These are phyloP conservation scores for Leptinotarsa tumamoca DNA, from an alignment of 2,888 invertebrate species.

Conservation along the genomic window DNA sequence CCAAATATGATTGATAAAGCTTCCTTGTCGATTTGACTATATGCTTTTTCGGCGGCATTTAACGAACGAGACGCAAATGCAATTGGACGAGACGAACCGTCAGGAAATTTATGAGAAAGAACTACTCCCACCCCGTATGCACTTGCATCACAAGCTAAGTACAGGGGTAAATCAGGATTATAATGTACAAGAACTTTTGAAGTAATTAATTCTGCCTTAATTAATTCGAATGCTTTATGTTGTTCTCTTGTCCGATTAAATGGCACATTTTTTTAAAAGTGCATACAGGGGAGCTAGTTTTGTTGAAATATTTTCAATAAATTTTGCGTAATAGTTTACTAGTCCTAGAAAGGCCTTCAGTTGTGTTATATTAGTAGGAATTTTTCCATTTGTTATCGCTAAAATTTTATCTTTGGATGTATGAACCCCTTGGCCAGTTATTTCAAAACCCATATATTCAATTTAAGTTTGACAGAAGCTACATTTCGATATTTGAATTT, in stretches of 20 bases:
- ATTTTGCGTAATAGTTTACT: constrained; percentile 45
- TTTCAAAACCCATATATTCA: too few species aligned
- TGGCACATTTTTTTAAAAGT: constrained; percentile 20
- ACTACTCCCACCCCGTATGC: background rate
- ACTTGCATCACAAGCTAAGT: too few species aligned
- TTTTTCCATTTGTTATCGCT: too few species aligned
- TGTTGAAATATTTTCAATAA: constrained; percentile 36
- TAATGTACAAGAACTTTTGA: too few species aligned
- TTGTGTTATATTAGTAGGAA: too few species aligned
- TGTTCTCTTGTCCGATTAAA: constrained; percentile 14
- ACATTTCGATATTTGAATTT: too few species aligned
- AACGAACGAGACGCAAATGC: constrained; percentile 21
- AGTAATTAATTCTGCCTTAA: constrained; percentile 13
- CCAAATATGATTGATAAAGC: constrained; percentile 24
- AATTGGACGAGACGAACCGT: constrained; percentile 18
- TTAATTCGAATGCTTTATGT: constrained; percentile 11
- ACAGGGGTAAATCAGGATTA: too few species aligned
- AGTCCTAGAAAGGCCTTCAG: constrained; percentile 31
- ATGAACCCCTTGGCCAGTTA: too few species aligned
- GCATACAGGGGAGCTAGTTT: too few species aligned
- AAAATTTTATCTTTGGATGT: too few species aligned
- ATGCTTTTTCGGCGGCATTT: constrained; percentile 12
- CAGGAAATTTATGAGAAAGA: constrained; percentile 14
- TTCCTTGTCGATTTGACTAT: constrained; percentile 27
- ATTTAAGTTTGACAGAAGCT: too few species aligned